Base-by-base conservation (phyloP, 2,113 vertebrate genomes). In the Cephalopterus ornatus region DNA sequence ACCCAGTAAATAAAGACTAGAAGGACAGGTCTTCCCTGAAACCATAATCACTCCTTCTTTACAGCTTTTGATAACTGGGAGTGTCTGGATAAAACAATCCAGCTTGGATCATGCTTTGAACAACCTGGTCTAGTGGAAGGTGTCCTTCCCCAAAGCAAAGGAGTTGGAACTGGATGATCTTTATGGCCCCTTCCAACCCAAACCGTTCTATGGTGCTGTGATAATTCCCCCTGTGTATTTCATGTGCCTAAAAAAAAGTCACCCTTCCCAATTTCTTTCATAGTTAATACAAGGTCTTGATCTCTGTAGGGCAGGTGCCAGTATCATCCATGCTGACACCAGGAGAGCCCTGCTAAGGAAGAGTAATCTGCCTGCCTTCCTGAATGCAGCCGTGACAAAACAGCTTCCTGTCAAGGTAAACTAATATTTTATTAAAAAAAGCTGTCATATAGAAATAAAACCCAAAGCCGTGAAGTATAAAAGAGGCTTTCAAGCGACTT, bases 401-500 rank as follows among this genome's bases (percentile, higher is more conserved):
- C 73, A 49, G 35, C 55, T 91, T 59, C 65, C 56, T 87, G 27
- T 44, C 35, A 74, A 93, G 52, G 14, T 49, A 93, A 92, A 81
- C 5, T 3, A 67, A 67, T 78, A 77, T 89, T 93, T 91, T 86
- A 87, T 92, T 92, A 89, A 67, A 83, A 90, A 12, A 21, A 13
- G 7, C 71, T 84, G 61, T 49, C 68, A 72, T 80, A 74, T 3
- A 84, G 73, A 80, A 63, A 32, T 74, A 75, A 96, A 95, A 15
- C 47, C 35, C 4, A 12, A 61, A 75, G 84, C 65, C 89, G 61
- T 92, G 95, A 95, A 94, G 68, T 87, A 61, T 56, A 50, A 89
- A 93, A 89, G 89, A 92, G 18, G 76, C 76, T 95, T 95, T 95
- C 86, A 81, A 66, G 35, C 52, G 84, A 53, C 37, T 93, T 84